Evolutionary conservation across 2,113 vertebrate genomes (phyloP).

Genomic region (Passerina amoena): DNA sequence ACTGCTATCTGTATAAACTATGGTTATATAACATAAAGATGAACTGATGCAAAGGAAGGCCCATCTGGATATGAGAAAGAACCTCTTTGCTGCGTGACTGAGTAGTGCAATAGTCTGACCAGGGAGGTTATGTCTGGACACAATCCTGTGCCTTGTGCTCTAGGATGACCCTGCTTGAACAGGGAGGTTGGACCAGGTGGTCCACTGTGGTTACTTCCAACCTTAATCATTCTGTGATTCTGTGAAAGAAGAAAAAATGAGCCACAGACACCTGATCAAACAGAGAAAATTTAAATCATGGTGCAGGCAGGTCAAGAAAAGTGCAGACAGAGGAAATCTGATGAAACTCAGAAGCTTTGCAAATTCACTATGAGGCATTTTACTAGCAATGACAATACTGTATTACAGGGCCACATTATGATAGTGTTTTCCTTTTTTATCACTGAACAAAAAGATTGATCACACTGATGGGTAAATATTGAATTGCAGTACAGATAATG

Average conservation of each 20-base stretch:
- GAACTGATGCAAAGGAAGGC: not conserved
- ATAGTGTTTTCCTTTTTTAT: not conserved
- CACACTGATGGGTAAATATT: not conserved
- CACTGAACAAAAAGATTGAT: not conserved
- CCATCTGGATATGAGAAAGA: not conserved
- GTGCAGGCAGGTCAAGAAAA: not conserved
- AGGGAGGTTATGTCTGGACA: not conserved
- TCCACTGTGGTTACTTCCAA: not conserved
- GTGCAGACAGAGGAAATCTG: not conserved
- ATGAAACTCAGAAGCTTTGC: not conserved
- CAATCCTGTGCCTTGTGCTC: no score
- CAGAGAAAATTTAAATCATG: not conserved
- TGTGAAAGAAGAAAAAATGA: not conserved
- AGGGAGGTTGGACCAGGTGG: not conserved
- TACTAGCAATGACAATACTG: not conserved
- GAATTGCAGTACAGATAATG: not conserved
- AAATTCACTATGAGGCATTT: not conserved
- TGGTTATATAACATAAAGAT: not conserved
- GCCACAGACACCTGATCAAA: not conserved
- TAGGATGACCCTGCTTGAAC: not conserved
- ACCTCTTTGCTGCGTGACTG: not conserved
- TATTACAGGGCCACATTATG: not conserved
- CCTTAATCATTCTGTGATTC: not conserved
- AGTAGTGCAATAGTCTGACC: not conserved
- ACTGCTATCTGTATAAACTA: not conserved